These are phyloP conservation scores for Helicoverpa zea DNA, from an alignment of 1,140 invertebrate genomes.

Conservation along the genomic window DNA sequence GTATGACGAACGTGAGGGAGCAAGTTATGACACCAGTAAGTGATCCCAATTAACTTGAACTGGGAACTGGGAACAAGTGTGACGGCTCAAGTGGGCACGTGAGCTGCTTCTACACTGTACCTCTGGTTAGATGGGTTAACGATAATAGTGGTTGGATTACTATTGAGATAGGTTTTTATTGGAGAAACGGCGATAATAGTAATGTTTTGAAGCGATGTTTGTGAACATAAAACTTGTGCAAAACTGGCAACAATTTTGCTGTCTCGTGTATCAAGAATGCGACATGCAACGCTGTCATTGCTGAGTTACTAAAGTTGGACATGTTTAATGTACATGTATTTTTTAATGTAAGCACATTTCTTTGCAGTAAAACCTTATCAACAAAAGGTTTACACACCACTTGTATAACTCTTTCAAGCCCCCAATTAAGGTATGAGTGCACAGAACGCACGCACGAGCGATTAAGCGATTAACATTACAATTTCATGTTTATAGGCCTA, in stretches of 20 bases:
- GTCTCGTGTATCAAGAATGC: too few species aligned
- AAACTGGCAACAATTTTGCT: too few species aligned
- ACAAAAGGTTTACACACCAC: background rate
- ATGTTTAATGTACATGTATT: too few species aligned
- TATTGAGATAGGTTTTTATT: too few species aligned
- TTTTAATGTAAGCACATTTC: too few species aligned
- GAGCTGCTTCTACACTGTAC: background rate
- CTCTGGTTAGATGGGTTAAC: background rate
- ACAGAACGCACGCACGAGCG: background rate
- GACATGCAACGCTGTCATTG: too few species aligned
- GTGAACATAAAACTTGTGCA: too few species aligned
- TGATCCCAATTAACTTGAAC: slow-evolving; percentile 39
- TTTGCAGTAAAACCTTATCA: background rate
- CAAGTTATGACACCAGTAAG: slow-evolving; percentile 43
- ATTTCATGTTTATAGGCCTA: slow-evolving; percentile 27
- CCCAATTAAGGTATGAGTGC: slow-evolving; percentile 8
- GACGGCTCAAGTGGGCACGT: slow-evolving; percentile 22
- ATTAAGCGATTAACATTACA: slow-evolving; percentile 32
- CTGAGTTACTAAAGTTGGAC: too few species aligned
- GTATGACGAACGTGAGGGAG: slow-evolving; percentile 32
- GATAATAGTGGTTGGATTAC: background rate
- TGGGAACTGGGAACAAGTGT: slow-evolving; percentile 14
- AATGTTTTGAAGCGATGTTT: too few species aligned
- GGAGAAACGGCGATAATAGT: too few species aligned
- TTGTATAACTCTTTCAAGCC: background rate